phyloP scores from a whole-genome alignment of 2,113 vertebrate genomes.

The Cheilinus undulatus region DNA sequence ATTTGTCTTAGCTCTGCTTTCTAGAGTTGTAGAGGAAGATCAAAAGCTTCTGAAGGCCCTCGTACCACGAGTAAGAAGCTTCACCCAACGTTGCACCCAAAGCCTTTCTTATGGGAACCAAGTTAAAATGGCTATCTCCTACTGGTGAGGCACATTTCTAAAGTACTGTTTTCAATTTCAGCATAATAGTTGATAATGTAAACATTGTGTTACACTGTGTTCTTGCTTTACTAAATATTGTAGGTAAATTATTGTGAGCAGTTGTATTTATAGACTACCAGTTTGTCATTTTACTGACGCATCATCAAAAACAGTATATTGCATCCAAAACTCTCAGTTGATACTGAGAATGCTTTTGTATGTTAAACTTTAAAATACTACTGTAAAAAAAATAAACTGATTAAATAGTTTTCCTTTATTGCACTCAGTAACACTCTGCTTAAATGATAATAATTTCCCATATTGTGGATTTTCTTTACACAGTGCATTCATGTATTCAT shows the following conservation, averaged over 20 bases:
- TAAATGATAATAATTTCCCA: no score
- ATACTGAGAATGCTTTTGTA: no score
- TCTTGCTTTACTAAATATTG: not conserved
- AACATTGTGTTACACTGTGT: not conserved
- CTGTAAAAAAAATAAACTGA: no score
- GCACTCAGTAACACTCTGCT: no score
- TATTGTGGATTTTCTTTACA: no score
- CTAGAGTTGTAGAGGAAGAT: conserved; percentile 74
- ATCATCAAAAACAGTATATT: no score
- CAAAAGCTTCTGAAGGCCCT: conserved; percentile 73
- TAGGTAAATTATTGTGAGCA: not conserved
- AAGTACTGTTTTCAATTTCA: not conserved
- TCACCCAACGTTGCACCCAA: conserved; percentile 72
- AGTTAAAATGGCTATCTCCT: conserved; percentile 76
- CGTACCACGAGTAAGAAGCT: conserved; percentile 73
- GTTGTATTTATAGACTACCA: not conserved
- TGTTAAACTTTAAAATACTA: no score
- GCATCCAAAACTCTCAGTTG: no score
- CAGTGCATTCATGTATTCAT: no score
- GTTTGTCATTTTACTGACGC: no score
- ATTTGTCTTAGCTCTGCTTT: conserved; percentile 74
- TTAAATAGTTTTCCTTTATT: no score
- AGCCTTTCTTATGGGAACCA: conserved; percentile 70
- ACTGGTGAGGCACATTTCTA: conserved; percentile 82
- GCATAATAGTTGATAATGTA: not conserved